These are phyloP conservation scores for Temnothorax unifasciatus DNA, from an alignment of 2,888 invertebrate genomes.

Conservation along the genomic window DNA sequence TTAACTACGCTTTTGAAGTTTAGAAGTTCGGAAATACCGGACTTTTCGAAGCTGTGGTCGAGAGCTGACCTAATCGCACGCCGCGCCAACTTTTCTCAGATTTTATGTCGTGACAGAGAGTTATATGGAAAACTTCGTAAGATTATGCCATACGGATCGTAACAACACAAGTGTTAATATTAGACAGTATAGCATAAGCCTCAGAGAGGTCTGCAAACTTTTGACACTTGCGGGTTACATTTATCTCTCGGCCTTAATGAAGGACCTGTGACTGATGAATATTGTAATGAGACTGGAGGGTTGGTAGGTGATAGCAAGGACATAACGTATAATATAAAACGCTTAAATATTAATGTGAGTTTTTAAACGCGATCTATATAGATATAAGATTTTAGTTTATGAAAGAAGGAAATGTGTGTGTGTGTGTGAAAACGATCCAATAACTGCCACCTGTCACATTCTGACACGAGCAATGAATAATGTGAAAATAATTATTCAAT, in stretches of 20 bases:
- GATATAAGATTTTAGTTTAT: conserved; percentile 17
- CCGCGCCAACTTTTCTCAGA: conserved; percentile 6
- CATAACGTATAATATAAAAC: conserved; percentile 2
- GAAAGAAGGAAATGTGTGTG: neutral
- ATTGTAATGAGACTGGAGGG: conserved; percentile 20
- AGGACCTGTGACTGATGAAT: conserved; percentile 41
- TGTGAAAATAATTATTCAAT: conserved; percentile 16
- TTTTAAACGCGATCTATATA: neutral
- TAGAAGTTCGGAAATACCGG: neutral
- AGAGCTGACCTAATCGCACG: neutral
- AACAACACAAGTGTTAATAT: conserved; percentile 47
- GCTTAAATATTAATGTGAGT: conserved; percentile 12
- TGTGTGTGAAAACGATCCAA: neutral
- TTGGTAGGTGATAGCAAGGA: conserved; percentile 6
- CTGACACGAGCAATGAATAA: conserved; percentile 19
- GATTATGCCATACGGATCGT: conserved; percentile 43
- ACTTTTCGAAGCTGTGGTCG: neutral
- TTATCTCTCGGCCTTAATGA: conserved; percentile 50
- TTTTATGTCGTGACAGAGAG: conserved; percentile 17
- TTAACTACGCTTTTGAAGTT: neutral
- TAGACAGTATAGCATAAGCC: conserved; percentile 26
- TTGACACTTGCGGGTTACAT: conserved; percentile 48
- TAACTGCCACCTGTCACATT: conserved; percentile 20
- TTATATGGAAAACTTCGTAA: conserved; percentile 48
- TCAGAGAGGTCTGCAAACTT: conserved; percentile 47